phyloP scores from a whole-genome alignment of 1,140 invertebrate genomes.

The Drosophila santomea region DNA sequence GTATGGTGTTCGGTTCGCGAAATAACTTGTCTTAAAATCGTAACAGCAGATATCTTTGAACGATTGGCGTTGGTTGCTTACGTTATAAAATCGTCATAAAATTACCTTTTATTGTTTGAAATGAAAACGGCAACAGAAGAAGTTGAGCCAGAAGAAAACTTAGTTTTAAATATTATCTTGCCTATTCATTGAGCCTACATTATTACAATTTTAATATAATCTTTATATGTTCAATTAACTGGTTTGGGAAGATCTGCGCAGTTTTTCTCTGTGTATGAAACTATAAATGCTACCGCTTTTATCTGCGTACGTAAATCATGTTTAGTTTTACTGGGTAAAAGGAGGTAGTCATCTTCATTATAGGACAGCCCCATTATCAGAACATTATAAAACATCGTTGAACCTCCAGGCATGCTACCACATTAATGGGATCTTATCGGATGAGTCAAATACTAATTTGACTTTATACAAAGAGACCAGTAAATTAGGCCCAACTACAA shows the following conservation, averaged over 20 bases:
- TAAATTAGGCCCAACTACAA: background rate
- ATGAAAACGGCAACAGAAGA: no score
- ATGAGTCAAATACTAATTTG: slow-evolving; percentile 3
- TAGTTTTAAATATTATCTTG: no score
- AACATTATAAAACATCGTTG: background rate
- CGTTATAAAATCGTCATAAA: no score
- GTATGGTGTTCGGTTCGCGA: background rate
- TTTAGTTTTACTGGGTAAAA: background rate
- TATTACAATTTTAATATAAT: no score
- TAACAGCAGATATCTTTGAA: no score
- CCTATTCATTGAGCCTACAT: no score
- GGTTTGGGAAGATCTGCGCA: no score
- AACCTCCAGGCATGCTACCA: background rate
- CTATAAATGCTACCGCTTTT: background rate
- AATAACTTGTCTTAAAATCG: no score
- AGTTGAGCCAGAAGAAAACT: no score
- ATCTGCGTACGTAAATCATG: background rate
- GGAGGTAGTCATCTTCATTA: background rate
- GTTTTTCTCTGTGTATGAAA: background rate
- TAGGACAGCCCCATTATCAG: background rate
- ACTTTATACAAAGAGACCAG: background rate
- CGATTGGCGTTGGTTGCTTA: no score
- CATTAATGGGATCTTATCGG: background rate
- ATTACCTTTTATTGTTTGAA: no score
- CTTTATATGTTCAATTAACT: no score